These are phyloP conservation scores for Pteria penguin DNA, from an alignment of 2,888 invertebrate genomes.

Conservation along the genomic window DNA sequence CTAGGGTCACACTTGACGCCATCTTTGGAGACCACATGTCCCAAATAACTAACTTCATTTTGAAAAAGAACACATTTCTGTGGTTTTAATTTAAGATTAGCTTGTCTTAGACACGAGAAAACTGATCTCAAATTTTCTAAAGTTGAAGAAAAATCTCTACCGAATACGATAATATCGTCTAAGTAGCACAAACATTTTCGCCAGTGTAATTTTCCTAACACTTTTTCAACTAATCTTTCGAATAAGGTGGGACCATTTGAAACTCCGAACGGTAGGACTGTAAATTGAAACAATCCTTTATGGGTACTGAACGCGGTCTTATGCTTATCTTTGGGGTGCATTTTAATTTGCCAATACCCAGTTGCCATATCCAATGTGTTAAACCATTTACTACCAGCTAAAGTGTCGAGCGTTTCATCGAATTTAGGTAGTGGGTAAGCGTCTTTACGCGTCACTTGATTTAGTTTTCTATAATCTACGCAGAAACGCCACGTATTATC, in stretches of 20 bases:
- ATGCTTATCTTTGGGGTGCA: not conserved
- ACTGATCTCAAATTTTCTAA: conserved; percentile 17
- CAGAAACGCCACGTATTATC: too few species aligned
- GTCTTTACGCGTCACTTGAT: too few species aligned
- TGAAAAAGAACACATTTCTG: conserved; percentile 22
- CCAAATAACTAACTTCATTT: conserved; percentile 6
- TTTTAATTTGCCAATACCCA: conserved; percentile 11
- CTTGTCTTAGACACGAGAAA: conserved; percentile 11
- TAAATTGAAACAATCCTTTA: conserved; percentile 16
- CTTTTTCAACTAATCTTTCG: conserved; percentile 12
- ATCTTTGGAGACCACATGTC: conserved; percentile 9
- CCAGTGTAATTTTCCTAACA: conserved; percentile 13
- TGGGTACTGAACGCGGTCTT: conserved; percentile 24
- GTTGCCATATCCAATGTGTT: not conserved
- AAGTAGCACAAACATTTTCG: conserved; percentile 28
- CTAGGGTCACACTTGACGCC: conserved; percentile 15
- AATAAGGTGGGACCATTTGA: conserved; percentile 27
- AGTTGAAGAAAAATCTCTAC: not conserved
- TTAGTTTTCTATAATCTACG: too few species aligned
- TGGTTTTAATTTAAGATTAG: conserved; percentile 20
- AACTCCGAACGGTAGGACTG: conserved; percentile 30
- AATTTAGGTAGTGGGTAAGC: too few species aligned
- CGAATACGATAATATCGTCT: conserved; percentile 35
- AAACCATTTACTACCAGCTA: not conserved
- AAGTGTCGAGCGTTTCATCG: conserved; percentile 1